These are phyloP conservation scores for Rambutsinella grinnellia DNA, from an alignment of 2,888 invertebrate genomes.

Conservation along the genomic window DNA sequence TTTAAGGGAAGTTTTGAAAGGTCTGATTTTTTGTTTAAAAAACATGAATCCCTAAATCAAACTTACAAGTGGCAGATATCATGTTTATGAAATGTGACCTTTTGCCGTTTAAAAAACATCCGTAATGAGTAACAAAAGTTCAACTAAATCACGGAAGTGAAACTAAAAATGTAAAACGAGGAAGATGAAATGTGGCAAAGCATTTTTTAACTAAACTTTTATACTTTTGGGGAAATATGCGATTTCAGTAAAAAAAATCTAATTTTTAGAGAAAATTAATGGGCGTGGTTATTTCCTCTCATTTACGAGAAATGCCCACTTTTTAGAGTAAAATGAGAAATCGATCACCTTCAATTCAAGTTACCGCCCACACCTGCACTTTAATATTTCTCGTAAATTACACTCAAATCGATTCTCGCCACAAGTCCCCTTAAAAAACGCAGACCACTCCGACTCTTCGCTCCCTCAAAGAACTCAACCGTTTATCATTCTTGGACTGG, in stretches of 20 bases:
- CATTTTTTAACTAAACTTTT: not conserved
- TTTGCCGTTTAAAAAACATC: conserved; percentile 32
- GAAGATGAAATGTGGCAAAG: not conserved
- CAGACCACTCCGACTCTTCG: conserved; percentile 2
- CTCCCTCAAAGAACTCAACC: conserved; percentile 23
- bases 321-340: conserved; percentile 25
- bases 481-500: conserved; percentile 58
- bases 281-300: conserved; percentile 10
- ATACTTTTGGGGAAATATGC: not conserved
- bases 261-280: conserved; percentile 26
- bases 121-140: conserved; percentile 34
- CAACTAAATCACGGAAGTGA: conserved; percentile 37
- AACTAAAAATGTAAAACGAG: conserved; percentile 11
- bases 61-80: conserved; percentile 36
- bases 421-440: conserved; percentile 31
- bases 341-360: conserved; percentile 32
- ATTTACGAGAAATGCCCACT: too few relatives aligned
- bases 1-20: conserved; percentile 7
- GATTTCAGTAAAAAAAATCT: too few relatives aligned
- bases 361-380: conserved; percentile 46
- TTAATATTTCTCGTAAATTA: conserved; percentile 45
- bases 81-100: conserved; percentile 49
- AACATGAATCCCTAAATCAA: conserved; percentile 39
- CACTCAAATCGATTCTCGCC: too few relatives aligned
- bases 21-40: conserved; percentile 40